Base-by-base conservation (phyloP, 2,113 vertebrate species). In the Silurus asotus region DNA sequence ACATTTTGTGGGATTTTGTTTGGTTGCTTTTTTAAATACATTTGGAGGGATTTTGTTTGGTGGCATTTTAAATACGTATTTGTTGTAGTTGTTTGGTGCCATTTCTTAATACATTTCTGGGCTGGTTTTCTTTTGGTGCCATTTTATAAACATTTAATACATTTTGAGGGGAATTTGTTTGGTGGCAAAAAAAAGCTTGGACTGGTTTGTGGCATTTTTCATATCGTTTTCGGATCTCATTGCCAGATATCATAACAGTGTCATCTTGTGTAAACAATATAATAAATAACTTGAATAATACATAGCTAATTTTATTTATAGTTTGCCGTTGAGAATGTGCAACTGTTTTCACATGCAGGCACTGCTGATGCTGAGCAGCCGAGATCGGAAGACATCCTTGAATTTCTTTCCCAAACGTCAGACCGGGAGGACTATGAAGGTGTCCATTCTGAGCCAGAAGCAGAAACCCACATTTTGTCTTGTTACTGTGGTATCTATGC, bases 371-470 rank as follows among this genome's bases (percentile, higher is more conserved):
- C 83, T 58, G 93, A 93, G 79, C 72, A 86, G 78, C 92, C 92
- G 82, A 82, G 88, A 77, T 69, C 86, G 6, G 78, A 88, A 80
- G 92, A 92, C 14, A 83, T 95, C 65, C 77, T 6, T 8, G 89
- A 94, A 67, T 94, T 94, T 75, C 94, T 96, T 7, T 91, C 93
- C 8, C 92, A 91, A 79, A 91, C 87, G 85, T 92, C 93, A 8
- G 94, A 95, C 70, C 90, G 89, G 49, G 93, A 94, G 58, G 89
- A 94, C 0, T 0, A 19, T 3, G 89, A 65, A 51, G n/a, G 2
- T 3, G 78, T 89, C 58, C 91, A 93, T 83, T 90, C 91, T 78
- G 94, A 93, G 72, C 90, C 93, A 61, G 93, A 94, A 59, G 90
- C 90, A 3, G 95, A 95, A 88, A 91, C 90, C 64, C 89, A 91